Percentiles rank a stretch among this genome's conserved stretches.
phyloP scores from a whole-genome alignment of 2,888 invertebrate species.

The Endomychus coccineus region DNA sequence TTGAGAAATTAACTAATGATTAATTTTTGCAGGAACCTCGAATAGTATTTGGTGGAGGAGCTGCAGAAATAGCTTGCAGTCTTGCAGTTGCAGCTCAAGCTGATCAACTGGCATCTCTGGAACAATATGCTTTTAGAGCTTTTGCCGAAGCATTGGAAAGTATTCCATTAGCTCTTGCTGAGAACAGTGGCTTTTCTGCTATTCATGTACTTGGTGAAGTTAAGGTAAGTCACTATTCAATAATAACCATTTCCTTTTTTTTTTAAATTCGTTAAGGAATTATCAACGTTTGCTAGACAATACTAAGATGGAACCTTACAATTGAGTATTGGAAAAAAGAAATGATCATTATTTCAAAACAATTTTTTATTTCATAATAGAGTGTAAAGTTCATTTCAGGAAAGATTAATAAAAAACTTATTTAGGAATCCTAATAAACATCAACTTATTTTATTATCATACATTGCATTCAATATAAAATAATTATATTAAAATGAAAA shows the following conservation, averaged over 20 bases:
- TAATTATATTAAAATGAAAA: too few species aligned
- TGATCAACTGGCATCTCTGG: conserved; percentile 79
- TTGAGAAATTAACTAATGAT: too few species aligned
- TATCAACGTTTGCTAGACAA: too few species aligned
- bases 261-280: too few species aligned
- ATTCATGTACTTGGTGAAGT: conserved; percentile 88
- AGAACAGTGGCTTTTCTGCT: conserved; percentile 90
- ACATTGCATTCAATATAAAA: too few species aligned
- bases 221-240: conserved; percentile 48
- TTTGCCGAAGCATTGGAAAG: conserved; percentile 95
- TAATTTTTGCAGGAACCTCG: conserved; percentile 56
- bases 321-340: too few species aligned
- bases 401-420: too few species aligned
- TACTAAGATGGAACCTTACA: too few species aligned
- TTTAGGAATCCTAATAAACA: too few species aligned
- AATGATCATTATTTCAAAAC: background rate
- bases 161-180: conserved; percentile 91
- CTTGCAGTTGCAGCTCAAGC: conserved; percentile 84
- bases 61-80: conserved; percentile 91
- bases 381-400: too few species aligned
- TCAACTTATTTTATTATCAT: too few species aligned
- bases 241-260: background rate
- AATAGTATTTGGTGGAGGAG: conserved; percentile 97
- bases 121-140: conserved; percentile 94
- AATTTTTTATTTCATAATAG: too few species aligned